These are phyloP conservation scores for Eublepharis macularius DNA, from an alignment of 2,113 vertebrate genomes.

Conservation along the genomic window DNA sequence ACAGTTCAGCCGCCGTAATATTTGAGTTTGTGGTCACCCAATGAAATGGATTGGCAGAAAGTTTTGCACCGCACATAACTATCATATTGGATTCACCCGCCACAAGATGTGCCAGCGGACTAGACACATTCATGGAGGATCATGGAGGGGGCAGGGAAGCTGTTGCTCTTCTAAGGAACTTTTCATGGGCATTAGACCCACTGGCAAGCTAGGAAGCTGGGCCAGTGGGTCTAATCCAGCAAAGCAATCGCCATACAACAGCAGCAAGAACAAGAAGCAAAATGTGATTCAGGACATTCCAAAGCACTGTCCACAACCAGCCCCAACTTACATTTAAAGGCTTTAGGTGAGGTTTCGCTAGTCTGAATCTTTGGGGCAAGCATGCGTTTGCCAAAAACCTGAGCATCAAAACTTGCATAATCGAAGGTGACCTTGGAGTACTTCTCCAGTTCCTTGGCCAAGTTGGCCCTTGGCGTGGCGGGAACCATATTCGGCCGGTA, in stretches of 20 bases:
- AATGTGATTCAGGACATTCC: neutral
- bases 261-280: neutral
- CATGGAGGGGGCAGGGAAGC: too few species aligned
- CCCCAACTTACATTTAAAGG: conserved; percentile 95
- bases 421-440: conserved; percentile 99
- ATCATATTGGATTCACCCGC: neutral
- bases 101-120: neutral
- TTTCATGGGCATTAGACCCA: neutral
- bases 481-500: conserved; percentile 90
- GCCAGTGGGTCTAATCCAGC: neutral
- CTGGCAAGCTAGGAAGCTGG: neutral
- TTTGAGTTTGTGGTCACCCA: neutral
- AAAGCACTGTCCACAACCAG: conserved; percentile 1
- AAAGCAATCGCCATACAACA: neutral
- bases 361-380: conserved; percentile 98
- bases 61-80: neutral
- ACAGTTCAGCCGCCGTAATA: neutral
- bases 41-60: neutral
- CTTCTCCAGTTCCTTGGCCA: conserved; percentile 98
- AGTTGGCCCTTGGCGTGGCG: conserved; percentile 91
- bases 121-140: too few species aligned
- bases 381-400: conserved; percentile 98
- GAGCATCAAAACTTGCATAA: conserved; percentile 99
- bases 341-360: conserved; percentile 98
- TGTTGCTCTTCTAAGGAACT: neutral